A percentile compares a stretch with the other conserved stretches of the same genome.
Conservation (phyloP, 2,888 invertebrate genomes). For the Dyspetes luteomarginatus region DNA sequence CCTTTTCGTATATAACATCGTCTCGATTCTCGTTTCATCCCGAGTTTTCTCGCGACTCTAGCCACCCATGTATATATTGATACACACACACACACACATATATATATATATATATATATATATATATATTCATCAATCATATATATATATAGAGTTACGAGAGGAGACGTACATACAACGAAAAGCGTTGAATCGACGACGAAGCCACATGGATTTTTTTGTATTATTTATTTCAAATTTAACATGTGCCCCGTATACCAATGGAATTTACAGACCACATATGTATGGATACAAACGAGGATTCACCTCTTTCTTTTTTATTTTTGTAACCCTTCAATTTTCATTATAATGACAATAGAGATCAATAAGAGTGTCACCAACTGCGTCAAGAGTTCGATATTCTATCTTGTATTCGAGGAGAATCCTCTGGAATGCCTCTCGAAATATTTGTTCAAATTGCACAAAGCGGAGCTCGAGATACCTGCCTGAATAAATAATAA, state of each 20-base stretch:
- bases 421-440: background rate
- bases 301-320: constrained; percentile 21
- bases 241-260: background rate
- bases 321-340: background rate
- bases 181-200: constrained; percentile 3
- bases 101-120: background rate
- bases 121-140: background rate
- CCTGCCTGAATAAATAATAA: background rate
- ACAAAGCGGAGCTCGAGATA: constrained; percentile 17
- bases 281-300: constrained; percentile 13
- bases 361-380: constrained; percentile 21
- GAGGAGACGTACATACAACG: background rate
- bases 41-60: constrained; percentile 9
- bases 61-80: background rate
- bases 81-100: background rate
- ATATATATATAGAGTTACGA: constrained; percentile 1
- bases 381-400: constrained; percentile 41
- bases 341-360: constrained; percentile 30
- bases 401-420: background rate
- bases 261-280: constrained; percentile 1
- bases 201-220: background rate
- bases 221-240: background rate
- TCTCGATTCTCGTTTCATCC: background rate
- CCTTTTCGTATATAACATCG: constrained; percentile 30
- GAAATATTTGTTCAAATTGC: constrained; percentile 5